These are phyloP conservation scores for Mirza zaza DNA, from an alignment of 2,113 vertebrate genomes.

Conservation along the genomic window DNA sequence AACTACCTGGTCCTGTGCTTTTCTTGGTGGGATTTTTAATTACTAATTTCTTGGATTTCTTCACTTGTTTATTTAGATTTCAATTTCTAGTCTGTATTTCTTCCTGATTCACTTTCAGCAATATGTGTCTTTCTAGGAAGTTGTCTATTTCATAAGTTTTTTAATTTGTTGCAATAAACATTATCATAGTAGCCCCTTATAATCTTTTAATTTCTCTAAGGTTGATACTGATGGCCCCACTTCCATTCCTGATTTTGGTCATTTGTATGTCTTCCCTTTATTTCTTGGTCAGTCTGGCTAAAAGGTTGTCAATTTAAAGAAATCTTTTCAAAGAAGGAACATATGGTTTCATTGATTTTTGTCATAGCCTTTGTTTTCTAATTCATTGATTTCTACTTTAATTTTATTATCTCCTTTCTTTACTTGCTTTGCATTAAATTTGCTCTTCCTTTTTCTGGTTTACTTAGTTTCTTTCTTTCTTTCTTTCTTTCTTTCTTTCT, in stretches of 20 bases:
- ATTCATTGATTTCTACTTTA: neutral
- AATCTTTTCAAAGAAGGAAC: neutral
- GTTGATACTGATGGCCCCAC: neutral
- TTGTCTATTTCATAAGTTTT: neutral
- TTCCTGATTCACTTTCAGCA: neutral
- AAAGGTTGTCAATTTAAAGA: neutral
- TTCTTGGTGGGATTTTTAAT: neutral
- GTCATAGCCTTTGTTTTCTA: neutral
- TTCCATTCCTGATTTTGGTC: neutral
- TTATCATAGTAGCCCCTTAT: neutral
- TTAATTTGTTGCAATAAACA: neutral
- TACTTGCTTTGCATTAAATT: neutral
- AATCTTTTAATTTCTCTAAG: neutral
- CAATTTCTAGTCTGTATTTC: neutral
- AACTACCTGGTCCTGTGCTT: neutral
- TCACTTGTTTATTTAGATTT: neutral
- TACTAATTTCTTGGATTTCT: neutral
- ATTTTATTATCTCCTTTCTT: neutral
- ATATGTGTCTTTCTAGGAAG: neutral
- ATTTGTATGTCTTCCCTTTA: neutral
- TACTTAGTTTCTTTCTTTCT: neutral
- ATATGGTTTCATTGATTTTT: neutral
- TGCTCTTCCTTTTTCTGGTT: neutral
- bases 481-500: too few relatives aligned
- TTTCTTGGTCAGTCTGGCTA: neutral